phyloP scores from a whole-genome alignment of 1,140 invertebrate genomes.

The Meloidogyne exigua region DNA sequence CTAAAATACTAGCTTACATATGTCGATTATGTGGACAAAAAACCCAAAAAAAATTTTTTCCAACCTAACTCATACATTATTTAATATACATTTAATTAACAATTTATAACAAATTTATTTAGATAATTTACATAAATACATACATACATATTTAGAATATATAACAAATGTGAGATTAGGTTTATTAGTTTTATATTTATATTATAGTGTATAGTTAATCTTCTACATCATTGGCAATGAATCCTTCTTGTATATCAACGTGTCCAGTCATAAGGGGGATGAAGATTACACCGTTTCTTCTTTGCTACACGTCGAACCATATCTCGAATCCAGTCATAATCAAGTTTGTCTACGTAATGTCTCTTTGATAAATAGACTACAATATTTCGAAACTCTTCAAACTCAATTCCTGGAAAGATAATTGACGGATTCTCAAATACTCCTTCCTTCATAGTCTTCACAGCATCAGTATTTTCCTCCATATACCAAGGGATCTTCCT shows the following conservation, averaged over 20 bases:
- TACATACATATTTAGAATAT: too few relatives aligned
- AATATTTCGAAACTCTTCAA: conserved; percentile 24
- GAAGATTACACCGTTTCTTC: conserved; percentile 16
- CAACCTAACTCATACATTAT: too few relatives aligned
- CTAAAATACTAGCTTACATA: too few relatives aligned
- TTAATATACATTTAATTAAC: too few relatives aligned
- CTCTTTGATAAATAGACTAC: conserved; percentile 38
- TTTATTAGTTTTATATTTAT: too few relatives aligned
- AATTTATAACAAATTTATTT: too few relatives aligned
- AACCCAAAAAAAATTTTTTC: too few relatives aligned
- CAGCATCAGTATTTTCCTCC: conserved; percentile 10
- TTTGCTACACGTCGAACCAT: conserved; percentile 31
- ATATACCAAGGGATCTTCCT: conserved; percentile 24
- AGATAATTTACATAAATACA: too few relatives aligned
- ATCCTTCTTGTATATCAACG: neutral
- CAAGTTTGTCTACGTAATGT: conserved; percentile 43
- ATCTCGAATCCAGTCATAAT: conserved; percentile 50
- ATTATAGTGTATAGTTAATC: too few relatives aligned
- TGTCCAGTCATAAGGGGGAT: conserved; percentile 32
- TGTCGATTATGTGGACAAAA: too few relatives aligned
- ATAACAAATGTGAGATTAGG: too few relatives aligned
- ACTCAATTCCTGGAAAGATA: conserved; percentile 16
- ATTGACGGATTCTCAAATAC: neutral
- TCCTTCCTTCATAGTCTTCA: conserved; percentile 12
- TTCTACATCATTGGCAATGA: neutral